Conservation (phyloP, 2,113 vertebrate species). For the Collichthys lucidus region DNA sequence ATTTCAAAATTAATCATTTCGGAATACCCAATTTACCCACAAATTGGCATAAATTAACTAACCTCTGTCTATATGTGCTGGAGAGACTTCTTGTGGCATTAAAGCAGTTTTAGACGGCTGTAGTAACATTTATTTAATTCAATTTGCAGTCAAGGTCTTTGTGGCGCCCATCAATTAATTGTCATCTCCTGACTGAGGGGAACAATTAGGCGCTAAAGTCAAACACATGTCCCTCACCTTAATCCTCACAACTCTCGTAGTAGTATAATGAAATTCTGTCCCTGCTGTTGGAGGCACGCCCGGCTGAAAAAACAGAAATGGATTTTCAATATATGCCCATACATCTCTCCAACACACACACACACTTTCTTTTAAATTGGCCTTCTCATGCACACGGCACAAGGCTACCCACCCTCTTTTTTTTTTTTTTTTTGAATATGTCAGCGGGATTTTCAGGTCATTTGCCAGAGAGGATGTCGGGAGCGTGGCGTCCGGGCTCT, state of each 20-base stretch:
- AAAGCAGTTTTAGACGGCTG: constrained; percentile 64
- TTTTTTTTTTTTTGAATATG: constrained; percentile 87
- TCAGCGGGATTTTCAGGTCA: constrained; percentile 99
- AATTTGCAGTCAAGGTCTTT: constrained; percentile 80
- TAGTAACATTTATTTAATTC: constrained; percentile 79
- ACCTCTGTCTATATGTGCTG: constrained; percentile 57
- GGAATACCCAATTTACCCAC: constrained; percentile 66
- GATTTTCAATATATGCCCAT: constrained; percentile 81
- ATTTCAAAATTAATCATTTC: constrained; percentile 69
- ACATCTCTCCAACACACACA: constrained; percentile 40
- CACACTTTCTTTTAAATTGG: constrained; percentile 67
- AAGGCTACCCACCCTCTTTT: constrained; percentile 52
- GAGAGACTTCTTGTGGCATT: constrained; percentile 62
- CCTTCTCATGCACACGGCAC: constrained; percentile 59
- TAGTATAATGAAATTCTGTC: constrained; percentile 69
- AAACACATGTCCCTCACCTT: constrained; percentile 70
- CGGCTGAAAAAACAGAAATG: constrained; percentile 75
- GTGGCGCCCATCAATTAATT: constrained; percentile 78
- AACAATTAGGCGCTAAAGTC: constrained; percentile 79
- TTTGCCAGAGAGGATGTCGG: constrained; percentile 98
- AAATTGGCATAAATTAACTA: constrained; percentile 75
- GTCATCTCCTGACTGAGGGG: constrained; percentile 79
- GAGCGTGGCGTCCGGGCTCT: constrained; percentile 86
- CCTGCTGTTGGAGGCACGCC: constrained; percentile 28
- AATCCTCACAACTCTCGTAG: constrained; percentile 60